These are phyloP conservation scores for Cardiocondyla obscurior DNA, from an alignment of 1,140 invertebrate genomes.

Conservation along the genomic window DNA sequence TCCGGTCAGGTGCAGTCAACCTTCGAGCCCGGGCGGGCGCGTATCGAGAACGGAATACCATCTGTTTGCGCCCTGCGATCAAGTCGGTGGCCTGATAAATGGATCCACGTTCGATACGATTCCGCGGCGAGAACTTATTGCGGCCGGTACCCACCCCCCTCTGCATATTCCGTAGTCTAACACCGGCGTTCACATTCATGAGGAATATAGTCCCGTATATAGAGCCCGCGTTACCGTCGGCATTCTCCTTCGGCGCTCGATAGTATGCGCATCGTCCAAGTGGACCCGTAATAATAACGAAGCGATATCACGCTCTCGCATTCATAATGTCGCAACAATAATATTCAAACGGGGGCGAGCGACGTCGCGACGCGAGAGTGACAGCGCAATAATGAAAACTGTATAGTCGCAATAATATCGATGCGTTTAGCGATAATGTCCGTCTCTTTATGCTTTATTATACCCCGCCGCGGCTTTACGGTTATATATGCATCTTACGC, in stretches of 20 bases:
- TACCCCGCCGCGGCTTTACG: neutral
- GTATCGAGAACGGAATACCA: slow-evolving; percentile 48
- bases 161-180: slow-evolving; percentile 28
- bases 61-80: slow-evolving; percentile 49
- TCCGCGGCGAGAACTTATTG: slow-evolving; percentile 38
- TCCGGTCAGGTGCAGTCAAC: slow-evolving; percentile 17
- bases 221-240: neutral
- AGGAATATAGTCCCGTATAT: neutral
- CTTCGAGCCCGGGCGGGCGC: slow-evolving; percentile 4
- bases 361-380: neutral
- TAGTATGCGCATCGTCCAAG: neutral
- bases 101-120: slow-evolving; percentile 41
- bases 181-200: slow-evolving; percentile 28
- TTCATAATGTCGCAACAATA: slow-evolving; percentile 17
- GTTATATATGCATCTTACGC: too few relatives aligned
- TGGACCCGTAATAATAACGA: slow-evolving; percentile 20
- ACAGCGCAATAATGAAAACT: slow-evolving; percentile 10
- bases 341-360: neutral
- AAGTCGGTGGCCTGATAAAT: slow-evolving; percentile 45
- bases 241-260: neutral
- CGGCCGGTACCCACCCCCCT: neutral
- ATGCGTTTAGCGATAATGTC: slow-evolving; percentile 2
- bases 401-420: neutral
- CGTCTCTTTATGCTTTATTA: neutral
- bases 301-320: slow-evolving; percentile 3